phyloP scores from a whole-genome alignment of 2,888 invertebrate species.

The Apotomis betuletana region DNA sequence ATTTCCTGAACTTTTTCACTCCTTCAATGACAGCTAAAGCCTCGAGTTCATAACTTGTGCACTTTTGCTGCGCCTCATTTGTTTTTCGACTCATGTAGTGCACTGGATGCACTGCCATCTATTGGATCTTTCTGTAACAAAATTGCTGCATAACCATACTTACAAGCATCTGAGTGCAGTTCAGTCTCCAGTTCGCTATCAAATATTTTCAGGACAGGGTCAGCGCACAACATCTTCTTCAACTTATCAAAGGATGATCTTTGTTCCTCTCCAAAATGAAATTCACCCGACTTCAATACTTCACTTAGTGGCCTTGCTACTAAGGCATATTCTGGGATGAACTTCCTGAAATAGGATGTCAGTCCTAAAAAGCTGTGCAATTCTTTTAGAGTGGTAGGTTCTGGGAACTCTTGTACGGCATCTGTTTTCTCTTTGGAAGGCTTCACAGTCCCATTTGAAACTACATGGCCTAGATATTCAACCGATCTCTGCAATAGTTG shows the following conservation, averaged over 20 bases:
- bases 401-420: neutral
- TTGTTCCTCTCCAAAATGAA: neutral
- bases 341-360: conserved; percentile 1
- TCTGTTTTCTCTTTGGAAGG: neutral
- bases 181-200: too few species aligned
- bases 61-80: conserved; percentile 36
- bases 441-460: neutral
- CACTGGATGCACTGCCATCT: conserved; percentile 29
- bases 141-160: conserved; percentile 23
- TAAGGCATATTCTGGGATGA: neutral
- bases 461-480: neutral
- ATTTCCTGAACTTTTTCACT: conserved; percentile 33
- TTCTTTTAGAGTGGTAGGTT: neutral
- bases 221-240: neutral
- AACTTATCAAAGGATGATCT: neutral
- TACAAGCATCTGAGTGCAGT: neutral
- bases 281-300: neutral
- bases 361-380: neutral
- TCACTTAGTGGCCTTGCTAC: conserved; percentile 1
- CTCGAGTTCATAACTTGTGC: conserved; percentile 40
- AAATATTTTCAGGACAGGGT: too few species aligned
- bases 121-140: conserved; percentile 20
- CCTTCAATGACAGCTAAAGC: conserved; percentile 39
- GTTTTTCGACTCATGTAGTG: conserved; percentile 40
- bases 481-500: neutral